These are phyloP conservation scores for Ormyrus nitidulus DNA, from an alignment of 2,888 invertebrate species.

Conservation along the genomic window DNA sequence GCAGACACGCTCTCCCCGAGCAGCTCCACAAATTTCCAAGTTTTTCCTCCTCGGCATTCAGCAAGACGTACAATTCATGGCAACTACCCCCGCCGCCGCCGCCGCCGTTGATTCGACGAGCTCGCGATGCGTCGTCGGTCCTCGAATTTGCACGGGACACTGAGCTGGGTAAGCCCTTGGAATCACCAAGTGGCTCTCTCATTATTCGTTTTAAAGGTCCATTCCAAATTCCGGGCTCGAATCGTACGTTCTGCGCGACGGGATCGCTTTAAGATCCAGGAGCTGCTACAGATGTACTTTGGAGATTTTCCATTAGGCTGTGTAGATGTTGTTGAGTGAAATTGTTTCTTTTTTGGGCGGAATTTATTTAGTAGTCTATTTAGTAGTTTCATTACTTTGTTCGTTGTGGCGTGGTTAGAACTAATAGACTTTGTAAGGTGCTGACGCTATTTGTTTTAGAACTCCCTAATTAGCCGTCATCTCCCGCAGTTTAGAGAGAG, in stretches of 20 bases:
- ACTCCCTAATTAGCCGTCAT: too few relatives aligned
- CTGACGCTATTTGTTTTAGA: too few relatives aligned
- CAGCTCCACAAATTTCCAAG: constrained; percentile 29
- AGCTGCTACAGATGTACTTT: not conserved
- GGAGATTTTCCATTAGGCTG: too few relatives aligned
- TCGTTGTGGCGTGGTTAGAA: too few relatives aligned
- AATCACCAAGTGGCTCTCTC: constrained; percentile 47
- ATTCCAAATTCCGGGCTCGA: not conserved
- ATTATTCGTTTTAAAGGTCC: constrained; percentile 26
- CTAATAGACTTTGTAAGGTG: too few relatives aligned
- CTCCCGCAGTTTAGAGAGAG: too few relatives aligned
- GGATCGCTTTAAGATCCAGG: too few relatives aligned
- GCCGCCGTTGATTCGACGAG: constrained; percentile 14
- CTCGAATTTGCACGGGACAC: constrained; percentile 44
- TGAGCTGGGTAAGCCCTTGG: constrained; percentile 23
- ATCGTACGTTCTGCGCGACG: not conserved
- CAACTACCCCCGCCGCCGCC: not conserved
- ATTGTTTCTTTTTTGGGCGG: too few relatives aligned
- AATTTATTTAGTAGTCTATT: too few relatives aligned
- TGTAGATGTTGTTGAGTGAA: too few relatives aligned
- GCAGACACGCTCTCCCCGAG: constrained; percentile 1
- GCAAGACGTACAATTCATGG: not conserved
- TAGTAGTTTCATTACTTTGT: too few relatives aligned
- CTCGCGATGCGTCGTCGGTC: constrained; percentile 24
- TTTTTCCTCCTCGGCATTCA: constrained; percentile 6